Evolutionary conservation across 2,888 invertebrate species (phyloP), one percentile per base, ranked within the genome.

Genomic region (Drosophila mimetica): DNA sequence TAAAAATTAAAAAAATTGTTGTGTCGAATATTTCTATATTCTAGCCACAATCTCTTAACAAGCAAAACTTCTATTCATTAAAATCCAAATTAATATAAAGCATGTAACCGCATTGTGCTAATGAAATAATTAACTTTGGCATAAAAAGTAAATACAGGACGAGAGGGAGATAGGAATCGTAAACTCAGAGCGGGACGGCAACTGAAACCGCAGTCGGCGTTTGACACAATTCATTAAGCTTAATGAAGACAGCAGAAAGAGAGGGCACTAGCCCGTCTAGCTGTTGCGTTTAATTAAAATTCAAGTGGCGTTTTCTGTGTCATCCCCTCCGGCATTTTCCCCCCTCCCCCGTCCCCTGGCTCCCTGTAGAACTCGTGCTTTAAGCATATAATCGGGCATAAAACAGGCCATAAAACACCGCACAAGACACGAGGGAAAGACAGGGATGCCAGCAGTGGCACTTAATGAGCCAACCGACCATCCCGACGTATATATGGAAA

Each of bases 231-330:
- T 88, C 88, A 88, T 88, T 89, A 85, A 88, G 88, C 87, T 88
- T 89, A 89, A 88, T 88, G 89, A 88, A 88, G 87, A 88, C 83
- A 57, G 51, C 39, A 6, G 28, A 60, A 2, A 18, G 25, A 46
- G 50, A 51, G n/a, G 63, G 22, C 54, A 36, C 48, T 11, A 54
- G 28, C 13, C 30, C 14, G 55, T 50, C 70, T 84, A 83, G 76
- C 87, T 84, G 85, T 87, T 87, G 81, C 78, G 83, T 89, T 90
- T 89, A 89, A 89, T 89, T 89, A 90, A 89, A 89, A 89, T 89
- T 89, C 90, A 77, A 82, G 77, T 79, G 81, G 86, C 86, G 84
- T 86, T 89, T 82, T 76, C 78, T 84, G 73, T 79, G 89, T 80
- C 79, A 79, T 64, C 51, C 69, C 64, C 64, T 50, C 47, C 54